Conservation (phyloP, 2,113 vertebrate species). For the pig (Sus scrofa) region T2T-Sscrofa CM000824.6:62351001-62351500, state of each 20-base stretch:
- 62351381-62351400: background rate
- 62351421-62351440: background rate
- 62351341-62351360: constrained; percentile 13
- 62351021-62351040: constrained; percentile 67
- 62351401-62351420: background rate
- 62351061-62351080: constrained; percentile 37
- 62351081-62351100: constrained; percentile 49
- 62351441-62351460: background rate
- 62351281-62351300: background rate
- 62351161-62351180: background rate
- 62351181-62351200: background rate
- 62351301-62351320: background rate
- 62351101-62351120: constrained; percentile 31
- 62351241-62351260: background rate
- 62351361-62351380: background rate
- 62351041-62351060: constrained; percentile 70
- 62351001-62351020: constrained; percentile 75
- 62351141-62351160: background rate
- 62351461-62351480: background rate
- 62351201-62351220: background rate
- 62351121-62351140: background rate
- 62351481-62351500: background rate
- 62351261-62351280: background rate
- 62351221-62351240: background rate
- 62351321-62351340: constrained; percentile 47